Evolutionary conservation across 2,888 invertebrate genomes (phyloP), one percentile per base, ranked within the genome.

Genomic region (Sisyra nigra): DNA sequence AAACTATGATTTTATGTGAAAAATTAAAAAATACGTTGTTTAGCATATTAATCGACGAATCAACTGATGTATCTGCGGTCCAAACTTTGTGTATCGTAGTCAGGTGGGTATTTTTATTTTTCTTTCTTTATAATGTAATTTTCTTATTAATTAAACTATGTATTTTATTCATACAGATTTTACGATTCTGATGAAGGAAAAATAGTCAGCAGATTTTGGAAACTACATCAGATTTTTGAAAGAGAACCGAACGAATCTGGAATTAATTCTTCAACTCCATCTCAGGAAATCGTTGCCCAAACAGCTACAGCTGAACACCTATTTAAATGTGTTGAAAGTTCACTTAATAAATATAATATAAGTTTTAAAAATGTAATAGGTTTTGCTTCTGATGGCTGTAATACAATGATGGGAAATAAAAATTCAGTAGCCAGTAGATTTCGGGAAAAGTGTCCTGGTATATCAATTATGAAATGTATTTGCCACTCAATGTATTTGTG

Each of bases 401-500:
- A 44, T 39, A 47, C 47, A 1, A 54, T 40, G 40, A 52, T 56
- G 49, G 55, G 56, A 1, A n/a, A 17, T 4, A 40, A 48, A 4
- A 55, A 58, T 45, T 56, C 54, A 1, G 56, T 57, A 5, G 46
- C 53, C 11, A 47, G 45, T 14, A 37, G 52, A 44, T 49, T 55
- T 18, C 42, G 17, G 5, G 8, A 42, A 15, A 18, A 39, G 1
- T 48, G 41, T 42, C 51, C 53, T 2, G 53, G 51, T 17, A 52
- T 52, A 9, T 44, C 17, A 7, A 50, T 53, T 30, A 39, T 51
- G 1, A 55, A 55, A 48, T 59, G 55, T 34, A 41, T 55, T 13
- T 57, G 55, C 36, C 57, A 58, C 46, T 55, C 54, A 1, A 29
- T 53, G 40, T 54, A 55, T 47, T 42, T 58, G 10, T 57, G 55